phyloP scores from a whole-genome alignment of 2,113 vertebrate species.

The Platysternon megacephalum region DNA sequence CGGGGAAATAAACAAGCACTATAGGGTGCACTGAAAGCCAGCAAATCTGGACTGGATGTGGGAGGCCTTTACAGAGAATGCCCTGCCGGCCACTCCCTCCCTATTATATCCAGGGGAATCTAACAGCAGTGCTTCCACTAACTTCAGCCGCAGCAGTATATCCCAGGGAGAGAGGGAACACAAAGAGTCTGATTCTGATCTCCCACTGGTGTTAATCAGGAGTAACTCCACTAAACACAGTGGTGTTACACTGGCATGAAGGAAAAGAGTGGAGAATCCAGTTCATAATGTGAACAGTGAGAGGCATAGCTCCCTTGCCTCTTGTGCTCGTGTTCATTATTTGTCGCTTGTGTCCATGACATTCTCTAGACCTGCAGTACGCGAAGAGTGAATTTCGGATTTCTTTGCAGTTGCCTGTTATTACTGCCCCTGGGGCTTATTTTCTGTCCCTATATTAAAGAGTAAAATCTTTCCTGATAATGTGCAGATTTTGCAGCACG shows the following conservation, averaged over 20 bases:
- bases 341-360: background rate
- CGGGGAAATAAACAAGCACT: background rate
- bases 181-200: background rate
- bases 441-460: background rate
- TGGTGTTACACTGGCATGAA: background rate
- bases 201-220: background rate
- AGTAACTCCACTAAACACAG: background rate
- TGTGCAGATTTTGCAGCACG: background rate
- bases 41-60: too few relatives aligned
- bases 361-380: background rate
- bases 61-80: background rate
- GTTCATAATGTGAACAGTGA: background rate
- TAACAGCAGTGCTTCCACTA: background rate
- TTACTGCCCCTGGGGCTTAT: background rate
- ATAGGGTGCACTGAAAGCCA: too few relatives aligned
- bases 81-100: background rate
- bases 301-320: background rate
- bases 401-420: background rate
- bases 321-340: background rate
- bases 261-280: background rate
- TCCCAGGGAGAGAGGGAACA: background rate
- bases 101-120: background rate
- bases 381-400: background rate
- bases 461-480: background rate
- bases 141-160: background rate